These are phyloP conservation scores for Neogobius melanostomus DNA, from an alignment of 2,113 vertebrate genomes.

Conservation along the genomic window DNA sequence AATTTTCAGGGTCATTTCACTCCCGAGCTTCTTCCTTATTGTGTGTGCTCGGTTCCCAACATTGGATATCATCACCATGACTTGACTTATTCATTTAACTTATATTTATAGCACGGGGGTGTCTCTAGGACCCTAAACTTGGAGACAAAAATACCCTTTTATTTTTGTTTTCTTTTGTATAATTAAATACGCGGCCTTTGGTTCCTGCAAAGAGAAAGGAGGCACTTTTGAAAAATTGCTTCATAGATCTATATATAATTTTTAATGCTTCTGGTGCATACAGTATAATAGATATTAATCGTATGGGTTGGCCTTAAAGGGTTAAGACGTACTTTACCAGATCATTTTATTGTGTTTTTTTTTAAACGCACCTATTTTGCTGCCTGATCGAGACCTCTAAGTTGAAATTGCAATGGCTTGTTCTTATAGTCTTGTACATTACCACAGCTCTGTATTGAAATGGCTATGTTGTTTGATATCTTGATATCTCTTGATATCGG, in stretches of 20 bases:
- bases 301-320: constrained; percentile 46
- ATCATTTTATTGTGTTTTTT: constrained; percentile 61
- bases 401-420: constrained; percentile 52
- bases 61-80: constrained; percentile 8
- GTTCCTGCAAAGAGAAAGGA: constrained; percentile 64
- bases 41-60: constrained; percentile 11
- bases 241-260: constrained; percentile 43
- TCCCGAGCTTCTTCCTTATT: background rate
- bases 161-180: constrained; percentile 16
- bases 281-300: constrained; percentile 25
- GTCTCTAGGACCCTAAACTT: constrained; percentile 30
- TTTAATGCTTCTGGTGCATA: constrained; percentile 57
- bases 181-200: constrained; percentile 69
- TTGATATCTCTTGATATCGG: too few relatives aligned
- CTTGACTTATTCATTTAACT: constrained; percentile 9
- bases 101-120: constrained; percentile 27
- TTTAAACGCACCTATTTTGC: constrained; percentile 46
- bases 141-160: constrained; percentile 36
- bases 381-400: constrained; percentile 44
- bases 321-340: constrained; percentile 43
- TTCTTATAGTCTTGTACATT: constrained; percentile 61
- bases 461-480: constrained; percentile 64
- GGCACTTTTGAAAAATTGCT: constrained; percentile 63
- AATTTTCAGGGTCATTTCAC: background rate
- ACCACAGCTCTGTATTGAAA: constrained; percentile 63